A percentile compares a stretch with the other conserved stretches of the same genome.
Evolutionary conservation across 2,113 vertebrate species (phyloP).

Genomic region (Hiodon tergisus): DNA sequence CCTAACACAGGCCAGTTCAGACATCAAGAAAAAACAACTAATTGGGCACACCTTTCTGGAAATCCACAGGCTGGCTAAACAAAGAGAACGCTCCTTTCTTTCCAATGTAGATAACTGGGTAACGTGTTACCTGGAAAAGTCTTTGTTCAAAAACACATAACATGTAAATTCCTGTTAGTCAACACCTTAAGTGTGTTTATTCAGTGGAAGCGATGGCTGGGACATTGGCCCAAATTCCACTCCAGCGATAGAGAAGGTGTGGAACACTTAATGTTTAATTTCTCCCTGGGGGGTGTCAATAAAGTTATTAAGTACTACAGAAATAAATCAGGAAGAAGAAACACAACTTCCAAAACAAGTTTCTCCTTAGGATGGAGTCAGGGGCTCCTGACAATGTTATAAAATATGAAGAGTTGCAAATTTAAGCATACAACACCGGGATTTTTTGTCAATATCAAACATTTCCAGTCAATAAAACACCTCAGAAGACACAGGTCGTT

Average conservation of each 20-base stretch:
- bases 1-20: too few relatives aligned
- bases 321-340: too few relatives aligned
- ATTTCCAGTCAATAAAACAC: too few relatives aligned
- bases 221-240: constrained; percentile 40
- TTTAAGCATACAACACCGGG: too few relatives aligned
- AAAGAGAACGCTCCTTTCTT: background rate
- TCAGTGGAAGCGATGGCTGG: constrained; percentile 43
- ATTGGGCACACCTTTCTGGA: too few relatives aligned
- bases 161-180: constrained; percentile 55
- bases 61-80: background rate
- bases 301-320: background rate
- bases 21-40: too few relatives aligned
- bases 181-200: constrained; percentile 50
- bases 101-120: background rate
- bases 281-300: background rate
- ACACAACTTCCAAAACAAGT: too few relatives aligned
- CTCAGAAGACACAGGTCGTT: too few relatives aligned
- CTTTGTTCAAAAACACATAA: constrained; percentile 44
- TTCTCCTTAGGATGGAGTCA: too few relatives aligned
- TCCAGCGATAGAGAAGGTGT: constrained; percentile 23
- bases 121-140: constrained; percentile 37
- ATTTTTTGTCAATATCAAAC: too few relatives aligned
- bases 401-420: too few relatives aligned
- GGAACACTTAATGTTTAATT: background rate
- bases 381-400: too few relatives aligned